A percentile compares a stretch with the other conserved stretches of the same genome.
phyloP scores from a whole-genome alignment of 2,113 vertebrate species.

The Amphilophus citrinellus region DNA sequence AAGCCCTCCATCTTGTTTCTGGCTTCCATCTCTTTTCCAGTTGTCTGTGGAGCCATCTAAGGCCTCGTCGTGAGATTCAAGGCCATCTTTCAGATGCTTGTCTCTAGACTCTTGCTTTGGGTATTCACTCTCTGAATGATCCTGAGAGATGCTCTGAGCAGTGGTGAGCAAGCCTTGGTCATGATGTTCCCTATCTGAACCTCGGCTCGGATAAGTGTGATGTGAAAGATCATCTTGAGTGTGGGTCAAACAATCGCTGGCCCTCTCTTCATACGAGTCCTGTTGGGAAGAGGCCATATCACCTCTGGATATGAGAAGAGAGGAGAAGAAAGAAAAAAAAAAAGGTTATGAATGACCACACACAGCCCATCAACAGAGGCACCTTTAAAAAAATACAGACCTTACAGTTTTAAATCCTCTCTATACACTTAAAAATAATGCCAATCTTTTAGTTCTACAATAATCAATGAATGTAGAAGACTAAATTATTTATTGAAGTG shows the following conservation, averaged over 20 bases:
- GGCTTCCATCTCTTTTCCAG: conserved; percentile 88
- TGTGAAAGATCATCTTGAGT: conserved; percentile 70
- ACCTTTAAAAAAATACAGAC: neutral
- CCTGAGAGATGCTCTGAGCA: conserved; percentile 79
- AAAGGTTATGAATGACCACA: conserved; percentile 2
- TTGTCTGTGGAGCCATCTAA: conserved; percentile 83
- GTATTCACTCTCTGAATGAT: conserved; percentile 81
- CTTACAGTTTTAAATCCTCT: neutral
- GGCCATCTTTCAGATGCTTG: conserved; percentile 79
- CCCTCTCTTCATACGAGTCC: conserved; percentile 88
- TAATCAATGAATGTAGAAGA: neutral
- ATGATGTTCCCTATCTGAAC: conserved; percentile 76
- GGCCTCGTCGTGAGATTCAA: conserved; percentile 67
- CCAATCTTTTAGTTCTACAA: neutral
- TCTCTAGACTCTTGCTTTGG: conserved; percentile 83
- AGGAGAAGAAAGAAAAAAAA: neutral
- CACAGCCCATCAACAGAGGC: neutral
- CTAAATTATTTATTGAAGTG: neutral
- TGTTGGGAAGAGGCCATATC: conserved; percentile 85
- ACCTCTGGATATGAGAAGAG: conserved; percentile 76
- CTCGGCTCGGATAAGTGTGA: conserved; percentile 82
- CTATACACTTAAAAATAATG: neutral
- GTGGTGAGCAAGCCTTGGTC: conserved; percentile 79
- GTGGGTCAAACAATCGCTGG: conserved; percentile 81
- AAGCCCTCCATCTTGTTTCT: conserved; percentile 75